Base-by-base conservation (phyloP, 2,113 vertebrate genomes). In the Recurvirostra avosetta region DNA sequence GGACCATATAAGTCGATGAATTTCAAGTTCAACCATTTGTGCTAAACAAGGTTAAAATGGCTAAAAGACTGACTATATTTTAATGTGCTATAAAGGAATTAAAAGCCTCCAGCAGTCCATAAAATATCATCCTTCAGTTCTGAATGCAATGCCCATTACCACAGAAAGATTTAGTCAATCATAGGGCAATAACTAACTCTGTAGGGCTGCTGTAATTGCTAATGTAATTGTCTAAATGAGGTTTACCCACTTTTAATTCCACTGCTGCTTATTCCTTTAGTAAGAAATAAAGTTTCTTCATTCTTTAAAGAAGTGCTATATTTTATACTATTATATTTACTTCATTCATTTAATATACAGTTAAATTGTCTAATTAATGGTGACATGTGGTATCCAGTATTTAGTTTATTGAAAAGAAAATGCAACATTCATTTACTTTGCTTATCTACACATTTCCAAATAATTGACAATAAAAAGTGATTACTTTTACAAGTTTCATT, bases 21-120 rank as follows among this genome's bases (percentile, higher is more conserved):
- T 98, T 98, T 97, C 92, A 95, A 97, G 90, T 97, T 92, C 96
- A 97, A 92, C 81, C 92, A 80, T 97, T 96, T 98, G 93, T 98
- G 97, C 96, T 97, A 98, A 98, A 98, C 96, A 98, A 98, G 97
- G 97, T 98, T 98, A 97, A 98, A 98, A 96, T 92, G 96, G 83
- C 96, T 97, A 83, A 96, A 97, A 97, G 96, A 91, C 90, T 76
- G 93, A 97, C 96, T 97, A 29, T 96, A 66, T 98, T 97, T 98
- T 98, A 98, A 98, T 97, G 90, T 94, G 92, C 95, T 96, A 19
- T 87, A 94, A 96, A 94, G 95, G 96, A 98, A 98, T 97, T 97
- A 97, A 98, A 98, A 98, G 94, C 94, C 91, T 95, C 81, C 81
- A 97, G 94, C 86, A 86, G 84, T 97, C 90, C 82, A 86, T 97